Base-by-base conservation (phyloP, 1,140 invertebrate species). In the Eriosoma lanigerum region DNA sequence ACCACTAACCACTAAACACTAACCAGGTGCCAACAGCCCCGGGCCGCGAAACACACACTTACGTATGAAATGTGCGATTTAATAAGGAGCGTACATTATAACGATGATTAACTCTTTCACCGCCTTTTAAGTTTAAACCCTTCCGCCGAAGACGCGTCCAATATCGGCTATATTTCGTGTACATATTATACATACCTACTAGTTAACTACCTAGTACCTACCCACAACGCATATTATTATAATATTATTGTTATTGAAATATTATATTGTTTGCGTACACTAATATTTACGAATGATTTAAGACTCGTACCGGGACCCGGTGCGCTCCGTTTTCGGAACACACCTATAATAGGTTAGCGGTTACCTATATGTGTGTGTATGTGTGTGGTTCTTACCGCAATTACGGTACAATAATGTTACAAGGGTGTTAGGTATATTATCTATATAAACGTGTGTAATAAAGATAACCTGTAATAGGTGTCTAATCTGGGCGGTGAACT, bases 401-500 rank as follows among this genome's bases (percentile, higher is more conserved):
- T 4, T 38, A 38, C 32, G 0, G 15, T n/a, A 10, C 0, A 9
- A 10, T 32, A 44, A 21, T 21, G 38, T 44, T 44, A 44, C n/a
- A 1, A 32, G 2, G 6, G 9, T 52, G 17, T 54, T 29, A n/a
- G 12, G 9, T 60, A 38, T 58, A 26, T 12, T 26, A 58, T 4
- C 1, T 62, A 32, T n/a, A 32, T 17, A 1, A 8, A 3, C 15
- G 66, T 10, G 66, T 48, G 66, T 70, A 70, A 70, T 70, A 70
- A 26, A 70, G 66, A 70, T 48, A 26, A 48, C 38, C 66, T n/a
- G 44, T 26, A 48, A 70, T 26, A 48, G 66, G 66, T 48, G 66
- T 70, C 44, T 48, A 70, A 70, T 70, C 44, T 48, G 66, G 66
- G 66, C 21, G 66, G 38, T n/a, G 66, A 38, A 38, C 21, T n/a